Base-by-base conservation (phyloP, 1,140 invertebrate species). In the Ptiloglossa arizonensis region DNA sequence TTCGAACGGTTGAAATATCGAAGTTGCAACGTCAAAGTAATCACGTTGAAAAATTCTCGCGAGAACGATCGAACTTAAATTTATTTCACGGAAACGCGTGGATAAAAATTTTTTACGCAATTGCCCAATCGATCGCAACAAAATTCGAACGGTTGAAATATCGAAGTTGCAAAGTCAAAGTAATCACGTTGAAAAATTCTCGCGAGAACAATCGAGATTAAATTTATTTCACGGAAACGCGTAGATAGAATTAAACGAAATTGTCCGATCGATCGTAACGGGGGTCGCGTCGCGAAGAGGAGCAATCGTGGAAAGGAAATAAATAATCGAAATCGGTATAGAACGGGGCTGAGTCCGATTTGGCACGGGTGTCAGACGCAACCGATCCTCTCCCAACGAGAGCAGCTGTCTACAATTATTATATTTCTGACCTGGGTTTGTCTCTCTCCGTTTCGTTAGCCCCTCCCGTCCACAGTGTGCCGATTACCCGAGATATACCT, bases 391-490 rank as follows among this genome's bases (percentile, higher is more conserved):
- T 80, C 68, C 48, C 81, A 72, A 71, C 52, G 38, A 79, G 68
- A 73, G 82, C 82, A 84, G 82, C 82, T 84, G 82, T 84, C 82
- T 84, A 72, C 81, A 79, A 84, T 83, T 83, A 83, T 83, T 84
- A 83, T 84, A 84, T 84, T 84, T 83, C 63, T 64, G 74, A 81
- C 73, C 60, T 81, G 41, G 69, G 59, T 59, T 41, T 80, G 38
- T 56, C 64, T 32, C 64, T 69, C 56, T 54, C 41, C 41, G n/a
- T 27, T 50, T 60, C 19, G 44, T 64, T 71, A 64, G 76, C 35
- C 29, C 24, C 80, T 71, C 60, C 46, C 64, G 24, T 79, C 13
- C 52, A 19, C 27, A 32, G 15, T 24, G 66, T 62, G 59, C 44
- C 82, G 82, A 83, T 84, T 70, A 83, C 50, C 63, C 60, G 62